A percentile compares a stretch with the other conserved stretches of the same genome.
These are phyloP conservation scores for Candidula unifasciata DNA, from an alignment of 2,888 invertebrate genomes.

Conservation along the genomic window DNA sequence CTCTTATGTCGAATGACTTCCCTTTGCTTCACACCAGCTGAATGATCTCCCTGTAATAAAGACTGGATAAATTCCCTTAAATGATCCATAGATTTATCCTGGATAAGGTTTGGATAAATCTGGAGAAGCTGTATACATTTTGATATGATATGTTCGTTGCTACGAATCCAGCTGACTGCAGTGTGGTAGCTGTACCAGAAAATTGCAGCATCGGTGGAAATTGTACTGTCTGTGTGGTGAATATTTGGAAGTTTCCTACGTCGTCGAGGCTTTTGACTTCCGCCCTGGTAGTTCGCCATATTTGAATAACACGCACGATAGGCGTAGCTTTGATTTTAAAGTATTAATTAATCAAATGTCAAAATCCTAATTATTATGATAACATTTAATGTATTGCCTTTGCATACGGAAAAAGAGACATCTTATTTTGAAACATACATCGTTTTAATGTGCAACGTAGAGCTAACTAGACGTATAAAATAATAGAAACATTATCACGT, in stretches of 20 bases:
- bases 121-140: conserved; percentile 36
- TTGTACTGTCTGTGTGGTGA: background rate
- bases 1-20: background rate
- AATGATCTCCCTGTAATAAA: background rate
- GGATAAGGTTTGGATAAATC: conserved; percentile 41
- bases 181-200: conserved; percentile 35
- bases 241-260: background rate
- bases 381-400: too few relatives aligned
- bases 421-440: too few relatives aligned
- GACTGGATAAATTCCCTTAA: conserved; percentile 42
- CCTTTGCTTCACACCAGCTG: background rate
- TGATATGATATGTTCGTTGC: conserved; percentile 18
- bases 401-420: too few relatives aligned
- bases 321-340: background rate
- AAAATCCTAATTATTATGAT: too few relatives aligned
- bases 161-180: conserved; percentile 31
- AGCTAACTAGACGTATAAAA: too few relatives aligned
- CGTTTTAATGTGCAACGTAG: too few relatives aligned
- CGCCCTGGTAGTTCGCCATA: background rate
- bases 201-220: background rate
- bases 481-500: too few relatives aligned
- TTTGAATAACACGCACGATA: background rate
- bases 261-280: background rate
- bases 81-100: conserved; percentile 37
- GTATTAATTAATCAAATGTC: background rate